phyloP scores from a whole-genome alignment of 2,888 invertebrate genomes.

The Ormyrus labotus region DNA sequence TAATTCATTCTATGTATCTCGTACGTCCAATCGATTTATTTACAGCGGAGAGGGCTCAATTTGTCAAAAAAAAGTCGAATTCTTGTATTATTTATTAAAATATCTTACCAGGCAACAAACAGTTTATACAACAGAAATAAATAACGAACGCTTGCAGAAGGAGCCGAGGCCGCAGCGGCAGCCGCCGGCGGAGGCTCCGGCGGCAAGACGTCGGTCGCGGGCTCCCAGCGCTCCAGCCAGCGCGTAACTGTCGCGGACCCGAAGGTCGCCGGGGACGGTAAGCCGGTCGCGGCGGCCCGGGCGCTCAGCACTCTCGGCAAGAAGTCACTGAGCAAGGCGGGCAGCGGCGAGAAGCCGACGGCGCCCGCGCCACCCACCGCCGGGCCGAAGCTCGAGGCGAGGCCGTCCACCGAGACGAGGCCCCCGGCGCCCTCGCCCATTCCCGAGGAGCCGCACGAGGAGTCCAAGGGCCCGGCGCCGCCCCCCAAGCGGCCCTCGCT shows the following conservation, averaged over 20 bases:
- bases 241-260: conserved; percentile 47
- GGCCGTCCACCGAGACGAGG: conserved; percentile 51
- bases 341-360: conserved; percentile 61
- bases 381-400: conserved; percentile 47
- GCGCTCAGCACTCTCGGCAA: conserved; percentile 52
- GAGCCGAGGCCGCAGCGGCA: not conserved
- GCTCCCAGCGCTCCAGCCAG: conserved; percentile 32
- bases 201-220: not conserved
- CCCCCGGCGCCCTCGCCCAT: conserved; percentile 78
- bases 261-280: not conserved
- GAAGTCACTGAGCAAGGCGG: conserved; percentile 38
- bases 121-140: not conserved
- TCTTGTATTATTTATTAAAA: too few relatives aligned
- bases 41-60: too few relatives aligned
- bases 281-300: conserved; percentile 35
- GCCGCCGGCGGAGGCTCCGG: not conserved
- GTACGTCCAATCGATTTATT: too few relatives aligned
- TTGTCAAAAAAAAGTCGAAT: too few relatives aligned
- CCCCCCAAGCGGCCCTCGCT: not conserved
- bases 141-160: not conserved
- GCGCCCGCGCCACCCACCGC: conserved; percentile 40
- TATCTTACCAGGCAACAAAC: not conserved
- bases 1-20: too few relatives aligned
- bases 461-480: not conserved
- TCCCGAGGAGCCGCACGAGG: conserved; percentile 76